Evolutionary conservation across 2,113 vertebrate genomes (phyloP).

Genomic region (Perca schrenkii): DNA sequence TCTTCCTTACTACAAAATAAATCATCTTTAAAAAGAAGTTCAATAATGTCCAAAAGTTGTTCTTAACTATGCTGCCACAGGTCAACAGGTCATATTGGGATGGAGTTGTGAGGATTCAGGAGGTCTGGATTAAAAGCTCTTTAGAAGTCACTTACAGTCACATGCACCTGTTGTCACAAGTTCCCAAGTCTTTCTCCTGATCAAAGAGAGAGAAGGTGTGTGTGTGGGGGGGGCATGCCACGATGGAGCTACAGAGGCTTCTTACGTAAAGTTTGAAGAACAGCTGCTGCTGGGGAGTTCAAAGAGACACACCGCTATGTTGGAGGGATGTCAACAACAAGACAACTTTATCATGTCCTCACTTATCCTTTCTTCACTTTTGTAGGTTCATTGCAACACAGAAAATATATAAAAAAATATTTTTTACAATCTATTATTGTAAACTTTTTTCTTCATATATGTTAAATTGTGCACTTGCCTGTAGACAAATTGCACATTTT

Average conservation of each 20-base stretch:
- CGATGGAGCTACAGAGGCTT: conserved; percentile 17
- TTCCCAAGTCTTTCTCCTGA: conserved; percentile 5
- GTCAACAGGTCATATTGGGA: neutral
- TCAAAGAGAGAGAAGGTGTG: conserved; percentile 38
- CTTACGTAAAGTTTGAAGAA: conserved; percentile 45
- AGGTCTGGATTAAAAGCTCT: neutral
- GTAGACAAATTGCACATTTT: neutral
- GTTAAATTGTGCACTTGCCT: neutral
- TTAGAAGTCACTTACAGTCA: neutral
- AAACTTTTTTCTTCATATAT: neutral
- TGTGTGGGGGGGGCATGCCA: neutral
- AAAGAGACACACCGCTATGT: conserved; percentile 21
- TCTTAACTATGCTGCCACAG: neutral
- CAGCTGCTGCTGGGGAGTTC: conserved; percentile 63
- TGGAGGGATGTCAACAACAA: conserved; percentile 21
- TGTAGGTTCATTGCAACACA: neutral
- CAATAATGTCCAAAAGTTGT: too few species aligned
- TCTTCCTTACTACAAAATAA: too few species aligned
- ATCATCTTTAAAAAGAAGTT: too few species aligned
- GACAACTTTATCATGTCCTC: conserved; percentile 32
- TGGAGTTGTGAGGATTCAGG: neutral
- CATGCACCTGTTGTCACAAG: conserved; percentile 21
- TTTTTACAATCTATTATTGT: neutral
- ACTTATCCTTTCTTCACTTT: neutral
- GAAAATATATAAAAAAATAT: neutral